phyloP scores from a whole-genome alignment of 92 coral and sea anemone genomes.

The Pocillopora grandis region DNA sequence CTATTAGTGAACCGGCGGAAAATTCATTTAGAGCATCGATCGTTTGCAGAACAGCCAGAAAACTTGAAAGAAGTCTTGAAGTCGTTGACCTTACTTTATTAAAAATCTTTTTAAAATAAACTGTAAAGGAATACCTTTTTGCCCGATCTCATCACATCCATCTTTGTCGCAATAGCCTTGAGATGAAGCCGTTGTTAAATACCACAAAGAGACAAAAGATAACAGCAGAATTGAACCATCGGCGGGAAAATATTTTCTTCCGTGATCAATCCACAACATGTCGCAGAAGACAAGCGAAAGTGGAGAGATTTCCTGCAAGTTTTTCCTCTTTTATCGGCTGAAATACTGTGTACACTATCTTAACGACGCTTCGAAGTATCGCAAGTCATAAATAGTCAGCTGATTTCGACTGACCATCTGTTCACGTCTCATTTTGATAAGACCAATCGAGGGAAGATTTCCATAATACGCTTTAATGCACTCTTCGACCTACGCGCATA shows the following conservation, averaged over 20 bases:
- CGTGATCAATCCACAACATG: conserved; percentile 36
- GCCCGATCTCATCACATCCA: conserved; percentile 22
- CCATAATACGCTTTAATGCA: conserved; percentile 8
- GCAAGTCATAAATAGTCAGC: conserved; percentile 30
- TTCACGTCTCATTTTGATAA: not conserved
- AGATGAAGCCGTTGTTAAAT: conserved; percentile 5
- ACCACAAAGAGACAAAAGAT: conserved; percentile 12
- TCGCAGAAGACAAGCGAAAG: not conserved
- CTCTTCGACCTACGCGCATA: not conserved
- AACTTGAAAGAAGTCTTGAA: no score
- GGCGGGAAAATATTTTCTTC: conserved; percentile 15
- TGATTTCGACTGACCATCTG: conserved; percentile 31
- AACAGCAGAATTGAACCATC: not conserved
- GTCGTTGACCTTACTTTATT: no score
- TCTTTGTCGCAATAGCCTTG: conserved; percentile 48
- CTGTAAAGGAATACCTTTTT: conserved; percentile 19
- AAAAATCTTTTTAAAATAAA: no score
- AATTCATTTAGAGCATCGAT: no score
- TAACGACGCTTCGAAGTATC: conserved; percentile 1
- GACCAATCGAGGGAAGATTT: not conserved
- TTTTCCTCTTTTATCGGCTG: not conserved
- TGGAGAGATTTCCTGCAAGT: not conserved
- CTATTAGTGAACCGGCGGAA: no score
- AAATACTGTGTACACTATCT: not conserved
- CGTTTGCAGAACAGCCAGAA: no score